phyloP scores from a whole-genome alignment of 2,797 vertebrate species.

The Psittacula derbiana region DNA sequence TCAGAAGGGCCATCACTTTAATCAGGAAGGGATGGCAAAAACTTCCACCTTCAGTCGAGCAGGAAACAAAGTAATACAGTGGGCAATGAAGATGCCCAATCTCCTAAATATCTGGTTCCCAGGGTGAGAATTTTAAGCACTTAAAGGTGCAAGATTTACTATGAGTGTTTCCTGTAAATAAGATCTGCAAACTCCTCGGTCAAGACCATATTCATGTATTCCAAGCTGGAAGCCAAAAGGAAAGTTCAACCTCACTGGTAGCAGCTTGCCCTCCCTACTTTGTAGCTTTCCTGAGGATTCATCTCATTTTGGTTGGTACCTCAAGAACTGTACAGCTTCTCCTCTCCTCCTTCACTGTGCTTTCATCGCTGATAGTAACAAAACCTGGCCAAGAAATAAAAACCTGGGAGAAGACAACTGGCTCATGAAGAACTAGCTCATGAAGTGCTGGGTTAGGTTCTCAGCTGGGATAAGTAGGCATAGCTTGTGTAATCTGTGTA shows the following conservation, averaged over 20 bases:
- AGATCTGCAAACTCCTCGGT: not conserved
- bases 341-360: not conserved
- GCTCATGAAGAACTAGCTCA: not conserved
- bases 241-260: not conserved
- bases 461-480: not conserved
- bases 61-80: not conserved
- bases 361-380: not conserved
- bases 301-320: not conserved
- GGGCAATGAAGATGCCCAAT: not conserved
- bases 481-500: not conserved
- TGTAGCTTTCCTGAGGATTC: not conserved
- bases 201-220: not conserved
- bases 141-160: not conserved
- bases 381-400: not conserved
- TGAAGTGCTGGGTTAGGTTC: not conserved
- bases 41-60: not conserved
- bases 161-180: not conserved
- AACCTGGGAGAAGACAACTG: not conserved
- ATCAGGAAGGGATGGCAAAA: not conserved
- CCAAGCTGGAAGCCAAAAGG: not conserved
- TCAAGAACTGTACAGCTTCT: not conserved
- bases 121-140: not conserved
- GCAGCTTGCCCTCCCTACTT: not conserved
- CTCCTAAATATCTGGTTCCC: not conserved
- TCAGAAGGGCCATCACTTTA: not conserved